Base-by-base conservation (phyloP, 1,140 invertebrate genomes). In the Cydia pomonella region DNA sequence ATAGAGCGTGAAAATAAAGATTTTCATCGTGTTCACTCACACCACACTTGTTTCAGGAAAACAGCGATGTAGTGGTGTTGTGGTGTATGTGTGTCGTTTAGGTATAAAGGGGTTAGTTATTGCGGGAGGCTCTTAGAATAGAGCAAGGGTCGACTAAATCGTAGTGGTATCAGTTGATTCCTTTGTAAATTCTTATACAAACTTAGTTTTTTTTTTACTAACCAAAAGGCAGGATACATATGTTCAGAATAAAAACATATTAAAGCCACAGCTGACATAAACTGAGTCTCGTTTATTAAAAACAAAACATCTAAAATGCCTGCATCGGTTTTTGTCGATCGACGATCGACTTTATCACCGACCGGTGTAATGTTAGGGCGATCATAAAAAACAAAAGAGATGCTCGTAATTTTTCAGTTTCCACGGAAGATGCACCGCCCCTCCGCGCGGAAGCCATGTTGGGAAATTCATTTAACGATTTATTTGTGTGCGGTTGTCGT, bases 1-100 rank as follows among this genome's bases (percentile, higher is more conserved):
- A 93, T 93, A 93, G 88, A 92, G 91, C 90, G 89, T 93, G 90
- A 93, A 93, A 93, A 93, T 93, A 93, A 93, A 93, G 91, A 93
- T 93, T 93, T 93, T 93, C 91, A 93, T 92, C 91, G 91, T 92
- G 90, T 92, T 91, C 88, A 93, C 91, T 85, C 88, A 93, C 91
- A 93, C 90, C 81, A 83, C 74, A 80, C 63, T 77, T 83, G 81
- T 84, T 85, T 85, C 82, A 86, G 85, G 75, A 78, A 77, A 85
- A 82, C 75, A 76, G 78, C 81, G 75, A 83, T 85, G 81, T 85
- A 87, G 87, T 81, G 82, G 82, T 84, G 77, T 82, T 77, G 75
- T 78, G 78, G 53, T 23, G 81, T 84, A 85, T 81, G 84, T 80
- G 73, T 81, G 62, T 77, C 73, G 79, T 80, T 82, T 87, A 84